Evolutionary conservation across 2,113 vertebrate species (phyloP).

Genomic region (Heterochromis multidens): DNA sequence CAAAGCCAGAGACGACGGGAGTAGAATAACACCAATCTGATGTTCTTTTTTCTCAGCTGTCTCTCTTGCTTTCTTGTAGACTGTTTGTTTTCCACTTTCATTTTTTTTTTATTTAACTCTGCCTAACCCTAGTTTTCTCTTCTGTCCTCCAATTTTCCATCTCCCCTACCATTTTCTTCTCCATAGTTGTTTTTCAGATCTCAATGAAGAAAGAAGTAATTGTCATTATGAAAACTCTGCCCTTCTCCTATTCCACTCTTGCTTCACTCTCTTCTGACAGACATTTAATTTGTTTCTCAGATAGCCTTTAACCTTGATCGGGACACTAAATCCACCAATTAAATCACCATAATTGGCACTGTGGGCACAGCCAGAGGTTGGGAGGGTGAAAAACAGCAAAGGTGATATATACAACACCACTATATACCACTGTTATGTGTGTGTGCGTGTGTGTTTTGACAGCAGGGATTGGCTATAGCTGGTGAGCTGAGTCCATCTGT

Average conservation of each 20-base stretch:
- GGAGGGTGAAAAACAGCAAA: slow-evolving; percentile 42
- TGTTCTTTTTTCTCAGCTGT: slow-evolving; percentile 29
- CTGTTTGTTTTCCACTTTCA: slow-evolving; percentile 6
- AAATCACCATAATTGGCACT: slow-evolving; percentile 65
- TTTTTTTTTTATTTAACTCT: slow-evolving; percentile 29
- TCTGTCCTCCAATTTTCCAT: background rate
- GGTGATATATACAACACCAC: slow-evolving; percentile 46
- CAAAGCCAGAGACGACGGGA: background rate
- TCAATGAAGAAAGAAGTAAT: slow-evolving; percentile 16
- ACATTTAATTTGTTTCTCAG: slow-evolving; percentile 61
- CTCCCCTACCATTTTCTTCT: background rate
- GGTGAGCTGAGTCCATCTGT: slow-evolving; percentile 63
- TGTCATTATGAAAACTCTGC: slow-evolving; percentile 41
- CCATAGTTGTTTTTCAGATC: background rate
- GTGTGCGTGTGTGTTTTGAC: slow-evolving; percentile 44
- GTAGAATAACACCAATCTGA: slow-evolving; percentile 20
- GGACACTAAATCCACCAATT: slow-evolving; percentile 69
- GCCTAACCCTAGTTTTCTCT: slow-evolving; percentile 1
- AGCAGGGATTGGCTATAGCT: slow-evolving; percentile 57
- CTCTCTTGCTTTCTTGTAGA: slow-evolving; percentile 25
- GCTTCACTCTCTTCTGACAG: slow-evolving; percentile 40
- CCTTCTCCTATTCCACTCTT: background rate
- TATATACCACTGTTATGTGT: slow-evolving; percentile 13
- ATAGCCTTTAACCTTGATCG: slow-evolving; percentile 64
- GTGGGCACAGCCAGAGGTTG: slow-evolving; percentile 37